phyloP scores from a whole-genome alignment of 2,113 vertebrate species.

The Mus spicilegus region DNA sequence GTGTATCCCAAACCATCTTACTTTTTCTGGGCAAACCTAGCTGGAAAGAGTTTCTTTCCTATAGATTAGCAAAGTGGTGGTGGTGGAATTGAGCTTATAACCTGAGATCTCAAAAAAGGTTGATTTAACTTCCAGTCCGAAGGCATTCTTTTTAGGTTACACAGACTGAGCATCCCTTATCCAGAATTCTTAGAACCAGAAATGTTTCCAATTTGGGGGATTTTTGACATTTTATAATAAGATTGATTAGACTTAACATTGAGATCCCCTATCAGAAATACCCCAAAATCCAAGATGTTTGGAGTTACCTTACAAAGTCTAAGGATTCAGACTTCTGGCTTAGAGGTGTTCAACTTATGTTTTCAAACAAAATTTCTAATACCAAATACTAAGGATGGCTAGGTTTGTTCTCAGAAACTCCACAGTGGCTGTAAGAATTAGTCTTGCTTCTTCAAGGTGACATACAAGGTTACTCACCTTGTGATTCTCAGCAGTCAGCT shows the following conservation, averaged over 20 bases:
- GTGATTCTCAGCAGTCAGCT: neutral
- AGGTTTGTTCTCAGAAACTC: neutral
- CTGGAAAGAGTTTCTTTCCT: neutral
- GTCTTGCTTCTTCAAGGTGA: neutral
- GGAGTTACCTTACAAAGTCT: neutral
- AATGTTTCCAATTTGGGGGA: neutral
- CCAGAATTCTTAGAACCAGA: neutral
- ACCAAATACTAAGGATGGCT: neutral
- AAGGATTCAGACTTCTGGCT: neutral
- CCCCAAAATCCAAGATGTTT: neutral
- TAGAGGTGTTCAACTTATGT: neutral
- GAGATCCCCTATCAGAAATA: neutral
- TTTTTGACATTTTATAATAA: neutral
- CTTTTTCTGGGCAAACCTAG: too few species aligned
- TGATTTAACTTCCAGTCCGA: neutral
- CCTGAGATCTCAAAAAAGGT: neutral
- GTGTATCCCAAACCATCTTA: too few species aligned
- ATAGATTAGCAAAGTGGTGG: neutral
- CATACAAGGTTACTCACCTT: neutral
- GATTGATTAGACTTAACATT: neutral
- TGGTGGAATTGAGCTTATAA: neutral
- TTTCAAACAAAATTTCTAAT: neutral
- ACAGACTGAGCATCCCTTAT: neutral
- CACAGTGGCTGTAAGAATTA: neutral
- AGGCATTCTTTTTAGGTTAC: neutral